Evolutionary conservation across 2,113 vertebrate species (phyloP), one percentile per base, ranked within the genome.

Genomic region (Eublepharis macularius): DNA sequence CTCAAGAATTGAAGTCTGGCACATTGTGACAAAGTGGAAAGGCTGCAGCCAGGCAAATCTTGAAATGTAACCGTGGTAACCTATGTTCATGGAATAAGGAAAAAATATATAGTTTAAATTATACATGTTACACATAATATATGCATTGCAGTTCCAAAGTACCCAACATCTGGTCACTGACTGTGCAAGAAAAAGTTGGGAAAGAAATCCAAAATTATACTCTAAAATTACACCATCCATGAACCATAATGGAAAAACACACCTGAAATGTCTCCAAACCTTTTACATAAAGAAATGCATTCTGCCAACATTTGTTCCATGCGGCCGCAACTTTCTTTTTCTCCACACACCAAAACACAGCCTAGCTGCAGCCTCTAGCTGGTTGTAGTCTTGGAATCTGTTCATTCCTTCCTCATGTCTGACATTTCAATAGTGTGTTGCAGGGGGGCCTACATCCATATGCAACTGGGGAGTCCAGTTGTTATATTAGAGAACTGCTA

Each of bases 11-110:
- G 97, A 45, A 99, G 97, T n/a, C 85, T 95, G 60, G 63, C 1
- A 89, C 98, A 99, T 76, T 96, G 94, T 0, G 96, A 94, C 66
- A 99, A 92, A 0, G 97, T 97, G 63, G 96, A 97, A 29, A 98
- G 95, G 89, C 93, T 96, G 54, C 97, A 98, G 84, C 95, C 94
- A 2, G 98, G 95, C 82, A 98, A 91, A 93, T 98, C 97, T 92
- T 98, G 96, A 4, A 99, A 95, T 3, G 86, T 95, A 86, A 99
- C 92, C 0, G 84, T 94, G 88, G 97, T 98, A 68, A 99, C 95
- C 98, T 99, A 94, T 4, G 88, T 12, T 5, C 6, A 93, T 88
- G 85, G 29, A 91, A 90, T 81, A 80, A 65, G 12, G 34, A 43
- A 90, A 17, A 92, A 91, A 83, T 39, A 90, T 41, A 6, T 54